phyloP scores from a whole-genome alignment of 1,140 invertebrate species.

The Pteromalus puparum region DNA sequence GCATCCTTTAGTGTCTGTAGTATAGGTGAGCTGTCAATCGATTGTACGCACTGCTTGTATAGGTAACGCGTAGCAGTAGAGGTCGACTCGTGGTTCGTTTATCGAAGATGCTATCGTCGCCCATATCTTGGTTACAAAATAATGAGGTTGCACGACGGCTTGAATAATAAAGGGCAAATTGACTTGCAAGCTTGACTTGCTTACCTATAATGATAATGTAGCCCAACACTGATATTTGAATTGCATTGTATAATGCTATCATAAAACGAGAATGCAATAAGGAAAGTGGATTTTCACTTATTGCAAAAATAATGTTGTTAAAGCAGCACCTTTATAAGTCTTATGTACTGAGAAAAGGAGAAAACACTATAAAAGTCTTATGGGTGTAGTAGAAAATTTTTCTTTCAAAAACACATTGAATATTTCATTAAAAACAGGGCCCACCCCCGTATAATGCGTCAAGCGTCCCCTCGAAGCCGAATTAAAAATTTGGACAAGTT shows the following conservation, averaged over 20 bases:
- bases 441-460: not conserved
- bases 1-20: not conserved
- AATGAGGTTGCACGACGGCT: not conserved
- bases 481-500: not conserved
- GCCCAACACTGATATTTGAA: not conserved
- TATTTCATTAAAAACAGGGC: no score
- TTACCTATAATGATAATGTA: not conserved
- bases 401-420: no score
- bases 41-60: not conserved
- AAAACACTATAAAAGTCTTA: no score
- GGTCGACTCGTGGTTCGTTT: slow-evolving; percentile 5
- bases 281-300: no score
- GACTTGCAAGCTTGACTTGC: not conserved
- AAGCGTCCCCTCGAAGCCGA: not conserved
- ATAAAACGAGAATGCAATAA: no score
- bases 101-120: not conserved
- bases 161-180: not conserved
- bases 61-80: not conserved
- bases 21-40: not conserved
- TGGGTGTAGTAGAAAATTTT: no score
- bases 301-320: no score
- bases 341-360: no score
- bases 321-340: no score
- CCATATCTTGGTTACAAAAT: not conserved
- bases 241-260: no score